Conservation (phyloP, 2,888 invertebrate genomes). For the Andrena hattorfiana region DNA sequence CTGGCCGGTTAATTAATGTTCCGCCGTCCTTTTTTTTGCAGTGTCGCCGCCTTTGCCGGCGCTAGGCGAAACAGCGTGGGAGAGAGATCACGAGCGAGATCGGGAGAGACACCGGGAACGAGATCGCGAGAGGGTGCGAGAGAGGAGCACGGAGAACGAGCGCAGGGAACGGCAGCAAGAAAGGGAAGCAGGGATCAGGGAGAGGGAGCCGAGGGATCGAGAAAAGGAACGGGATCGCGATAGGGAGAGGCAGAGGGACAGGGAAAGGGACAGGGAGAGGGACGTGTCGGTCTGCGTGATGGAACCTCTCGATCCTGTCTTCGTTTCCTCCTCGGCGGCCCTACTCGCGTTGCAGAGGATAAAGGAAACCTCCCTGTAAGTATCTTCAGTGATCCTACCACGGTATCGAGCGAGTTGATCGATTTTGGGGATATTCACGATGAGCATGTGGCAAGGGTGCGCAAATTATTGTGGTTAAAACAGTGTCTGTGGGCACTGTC, state of each 20-base stretch:
- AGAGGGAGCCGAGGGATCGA: constrained; percentile 72
- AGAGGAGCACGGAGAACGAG: constrained; percentile 71
- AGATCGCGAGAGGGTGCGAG: constrained; percentile 69
- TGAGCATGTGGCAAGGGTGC: constrained; percentile 5
- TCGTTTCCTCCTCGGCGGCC: constrained; percentile 85
- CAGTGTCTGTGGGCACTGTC: neutral
- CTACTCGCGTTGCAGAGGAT: constrained; percentile 86
- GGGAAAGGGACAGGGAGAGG: constrained; percentile 77
- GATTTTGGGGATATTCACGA: constrained; percentile 25
- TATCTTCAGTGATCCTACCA: constrained; percentile 66
- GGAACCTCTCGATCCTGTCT: constrained; percentile 83
- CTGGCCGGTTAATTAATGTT: constrained; percentile 42
- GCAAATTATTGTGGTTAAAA: constrained; percentile 2
- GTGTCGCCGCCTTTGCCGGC: constrained; percentile 80
- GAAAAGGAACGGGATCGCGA: constrained; percentile 76
- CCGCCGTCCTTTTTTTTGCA: constrained; percentile 59
- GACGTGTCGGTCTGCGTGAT: constrained; percentile 82
- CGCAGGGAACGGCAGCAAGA: constrained; percentile 71
- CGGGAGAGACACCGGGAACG: constrained; percentile 67
- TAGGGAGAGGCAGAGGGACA: constrained; percentile 72
- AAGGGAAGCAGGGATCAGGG: constrained; percentile 71
- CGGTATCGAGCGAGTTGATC: constrained; percentile 11
- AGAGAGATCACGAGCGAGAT: constrained; percentile 77
- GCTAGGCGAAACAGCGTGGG: constrained; percentile 78
- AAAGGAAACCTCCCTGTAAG: constrained; percentile 87